Percentiles rank a stretch among this genome's conserved stretches.
phyloP scores from a whole-genome alignment of 2,888 invertebrate species.

The Spodoptera picta region DNA sequence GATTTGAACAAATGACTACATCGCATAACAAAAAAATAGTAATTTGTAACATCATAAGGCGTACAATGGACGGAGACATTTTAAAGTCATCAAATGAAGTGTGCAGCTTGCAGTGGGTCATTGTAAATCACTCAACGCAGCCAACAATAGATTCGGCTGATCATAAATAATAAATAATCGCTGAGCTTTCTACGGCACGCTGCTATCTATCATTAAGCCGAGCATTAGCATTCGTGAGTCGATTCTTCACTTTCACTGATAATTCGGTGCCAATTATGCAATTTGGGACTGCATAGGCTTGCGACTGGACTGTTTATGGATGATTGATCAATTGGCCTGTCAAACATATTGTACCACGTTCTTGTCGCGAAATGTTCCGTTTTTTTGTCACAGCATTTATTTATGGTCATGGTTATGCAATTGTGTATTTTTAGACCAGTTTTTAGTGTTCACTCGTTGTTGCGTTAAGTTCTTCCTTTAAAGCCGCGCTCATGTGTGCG shows the following conservation, averaged over 20 bases:
- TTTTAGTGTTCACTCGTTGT: slow-evolving; percentile 25
- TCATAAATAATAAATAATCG: slow-evolving; percentile 78
- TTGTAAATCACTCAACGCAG: slow-evolving; percentile 75
- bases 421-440: slow-evolving; percentile 41
- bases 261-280: slow-evolving; percentile 80
- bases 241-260: slow-evolving; percentile 84
- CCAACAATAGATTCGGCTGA: slow-evolving; percentile 74
- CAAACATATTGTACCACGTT: slow-evolving; percentile 25
- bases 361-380: slow-evolving; percentile 24
- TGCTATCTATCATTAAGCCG: slow-evolving; percentile 81
- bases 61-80: slow-evolving; percentile 47
- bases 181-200: slow-evolving; percentile 76
- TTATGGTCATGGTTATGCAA: slow-evolving; percentile 42
- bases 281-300: slow-evolving; percentile 64
- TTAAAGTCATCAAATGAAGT: slow-evolving; percentile 53
- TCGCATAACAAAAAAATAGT: slow-evolving; percentile 19
- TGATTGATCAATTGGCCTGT: slow-evolving; percentile 50
- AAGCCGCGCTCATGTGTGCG: slow-evolving; percentile 27
- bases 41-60: slow-evolving; percentile 43
- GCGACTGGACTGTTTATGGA: slow-evolving; percentile 55
- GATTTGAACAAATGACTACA: slow-evolving; percentile 12
- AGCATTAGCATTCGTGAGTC: slow-evolving; percentile 73
- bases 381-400: slow-evolving; percentile 38
- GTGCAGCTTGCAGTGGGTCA: slow-evolving; percentile 57
- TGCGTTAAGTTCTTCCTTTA: slow-evolving; percentile 31